phyloP scores from a whole-genome alignment of 2,113 vertebrate genomes.

The Jaculus jaculus region DNA sequence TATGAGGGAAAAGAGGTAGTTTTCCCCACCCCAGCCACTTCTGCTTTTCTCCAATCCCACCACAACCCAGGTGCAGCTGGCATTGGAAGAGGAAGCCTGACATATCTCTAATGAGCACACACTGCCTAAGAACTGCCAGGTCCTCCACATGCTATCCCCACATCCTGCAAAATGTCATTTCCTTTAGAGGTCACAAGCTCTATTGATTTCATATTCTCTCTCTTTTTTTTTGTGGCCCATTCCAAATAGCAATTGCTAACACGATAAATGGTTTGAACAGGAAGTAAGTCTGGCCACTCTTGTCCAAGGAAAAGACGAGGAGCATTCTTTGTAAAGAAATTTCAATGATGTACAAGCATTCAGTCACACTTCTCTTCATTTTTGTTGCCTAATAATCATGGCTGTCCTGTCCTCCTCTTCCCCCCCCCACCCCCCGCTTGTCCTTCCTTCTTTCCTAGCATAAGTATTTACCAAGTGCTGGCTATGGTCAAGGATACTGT shows the following conservation, averaged over 20 bases:
- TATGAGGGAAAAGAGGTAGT: background rate
- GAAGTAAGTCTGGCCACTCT: background rate
- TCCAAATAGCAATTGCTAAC: conserved; percentile 25
- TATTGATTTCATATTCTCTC: conserved; percentile 26
- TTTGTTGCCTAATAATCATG: too few species aligned
- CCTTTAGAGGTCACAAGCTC: conserved; percentile 47
- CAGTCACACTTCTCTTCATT: background rate
- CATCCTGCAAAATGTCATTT: conserved; percentile 56
- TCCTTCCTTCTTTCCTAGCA: background rate
- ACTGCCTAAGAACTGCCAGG: background rate
- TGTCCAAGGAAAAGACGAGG: background rate
- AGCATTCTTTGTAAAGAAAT: background rate
- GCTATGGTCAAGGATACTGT: background rate
- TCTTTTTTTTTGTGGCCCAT: background rate
- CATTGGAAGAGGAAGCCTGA: background rate
- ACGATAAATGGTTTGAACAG: background rate
- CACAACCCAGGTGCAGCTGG: conserved; percentile 23
- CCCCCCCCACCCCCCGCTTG: background rate
- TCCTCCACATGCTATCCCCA: background rate
- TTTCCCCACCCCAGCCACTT: background rate
- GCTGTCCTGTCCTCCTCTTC: background rate
- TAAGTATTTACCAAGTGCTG: background rate
- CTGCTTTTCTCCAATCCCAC: background rate
- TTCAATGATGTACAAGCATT: background rate
- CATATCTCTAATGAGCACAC: background rate